A percentile compares a stretch with the other conserved stretches of the same genome.
These are phyloP conservation scores for Sanderia malayensis DNA, from an alignment of 30 jellyfish, hydroid and myxozoan genomes.

Conservation along the genomic window DNA sequence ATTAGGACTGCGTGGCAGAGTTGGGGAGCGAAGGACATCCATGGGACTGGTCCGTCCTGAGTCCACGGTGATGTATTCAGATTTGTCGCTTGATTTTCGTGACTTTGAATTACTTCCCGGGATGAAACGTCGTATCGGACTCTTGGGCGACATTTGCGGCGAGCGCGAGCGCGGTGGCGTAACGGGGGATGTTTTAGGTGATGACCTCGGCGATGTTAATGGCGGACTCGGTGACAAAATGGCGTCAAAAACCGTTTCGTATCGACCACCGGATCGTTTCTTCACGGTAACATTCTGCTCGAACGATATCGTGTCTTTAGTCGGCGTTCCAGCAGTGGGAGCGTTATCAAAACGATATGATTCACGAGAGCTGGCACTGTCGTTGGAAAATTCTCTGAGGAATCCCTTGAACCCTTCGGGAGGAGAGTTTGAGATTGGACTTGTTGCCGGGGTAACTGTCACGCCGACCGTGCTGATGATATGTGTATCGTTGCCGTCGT, in stretches of 20 bases:
- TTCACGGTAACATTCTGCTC: constrained; percentile 59
- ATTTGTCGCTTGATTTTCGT: neutral
- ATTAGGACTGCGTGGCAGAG: constrained; percentile 50
- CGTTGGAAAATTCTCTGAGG: constrained; percentile 58
- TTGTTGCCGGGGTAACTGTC: constrained; percentile 66
- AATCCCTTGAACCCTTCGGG: constrained; percentile 63
- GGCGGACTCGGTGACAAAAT: constrained; percentile 69
- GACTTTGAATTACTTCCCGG: constrained; percentile 16
- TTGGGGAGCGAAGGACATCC: constrained; percentile 60
- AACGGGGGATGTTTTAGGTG: constrained; percentile 58
- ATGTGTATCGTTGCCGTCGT: constrained; percentile 35
- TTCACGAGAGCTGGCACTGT: constrained; percentile 62
- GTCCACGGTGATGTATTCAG: constrained; percentile 28
- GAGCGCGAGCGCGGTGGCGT: constrained; percentile 65
- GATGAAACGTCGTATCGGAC: constrained; percentile 46
- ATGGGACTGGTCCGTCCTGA: constrained; percentile 58
- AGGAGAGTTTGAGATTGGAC: constrained; percentile 59
- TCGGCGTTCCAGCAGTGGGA: constrained; percentile 8
- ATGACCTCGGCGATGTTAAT: constrained; percentile 21
- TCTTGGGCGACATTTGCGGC: constrained; percentile 51
- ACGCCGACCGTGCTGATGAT: constrained; percentile 63
- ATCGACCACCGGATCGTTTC: constrained; percentile 57
- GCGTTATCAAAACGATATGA: constrained; percentile 26
- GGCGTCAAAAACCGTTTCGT: constrained; percentile 69
- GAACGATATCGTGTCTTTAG: constrained; percentile 13